Base-by-base conservation (phyloP, 2,113 vertebrate species). In the Misgurnus mizolepis region DNA sequence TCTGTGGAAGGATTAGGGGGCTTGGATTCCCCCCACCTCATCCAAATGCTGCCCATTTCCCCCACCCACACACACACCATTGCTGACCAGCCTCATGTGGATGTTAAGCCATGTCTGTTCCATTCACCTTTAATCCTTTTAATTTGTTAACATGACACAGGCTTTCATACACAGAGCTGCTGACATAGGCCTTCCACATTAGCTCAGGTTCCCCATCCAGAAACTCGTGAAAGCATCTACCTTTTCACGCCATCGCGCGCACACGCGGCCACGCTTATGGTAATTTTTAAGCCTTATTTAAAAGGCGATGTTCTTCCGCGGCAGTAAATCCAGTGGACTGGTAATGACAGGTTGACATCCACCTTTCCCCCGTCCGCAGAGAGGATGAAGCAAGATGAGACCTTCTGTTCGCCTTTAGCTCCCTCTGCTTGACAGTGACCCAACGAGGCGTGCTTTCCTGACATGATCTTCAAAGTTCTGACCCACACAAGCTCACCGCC, bases 111-210 rank as follows among this genome's bases (percentile, higher is more conserved):
- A 83, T 81, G 87, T 89, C 88, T 91, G 90, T 88, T 88, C 89
- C 88, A 89, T 89, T 88, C 86, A 82, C 88, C 87, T 82, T 83
- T 91, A 91, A 91, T 92, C 90, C 90, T 86, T 89, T 90, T 90
- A 88, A 91, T 93, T 90, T 92, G 90, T 93, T 90, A 92, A 90
- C 88, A 87, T 89, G 88, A 84, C 87, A 87, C 85, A 87, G 80
- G 53, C 70, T 77, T 79, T 82, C 58, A 67, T 80, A 83, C 79
- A 71, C 77, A 69, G 78, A 80, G 75, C 79, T 80, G 82, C 77
- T 76, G 80, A 75, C 78, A 77, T 76, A 22, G 72, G 66, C 82
- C 80, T 72, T 73, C 62, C 55, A 58, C 47, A 80, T 69, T 76
- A 85, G 82, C 79, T 50, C 22, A 49, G 69, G 76, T 76, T 79